Evolutionary conservation across 2,113 vertebrate genomes (phyloP), one percentile per base, ranked within the genome.

Genomic region (Lepus europaeus): DNA sequence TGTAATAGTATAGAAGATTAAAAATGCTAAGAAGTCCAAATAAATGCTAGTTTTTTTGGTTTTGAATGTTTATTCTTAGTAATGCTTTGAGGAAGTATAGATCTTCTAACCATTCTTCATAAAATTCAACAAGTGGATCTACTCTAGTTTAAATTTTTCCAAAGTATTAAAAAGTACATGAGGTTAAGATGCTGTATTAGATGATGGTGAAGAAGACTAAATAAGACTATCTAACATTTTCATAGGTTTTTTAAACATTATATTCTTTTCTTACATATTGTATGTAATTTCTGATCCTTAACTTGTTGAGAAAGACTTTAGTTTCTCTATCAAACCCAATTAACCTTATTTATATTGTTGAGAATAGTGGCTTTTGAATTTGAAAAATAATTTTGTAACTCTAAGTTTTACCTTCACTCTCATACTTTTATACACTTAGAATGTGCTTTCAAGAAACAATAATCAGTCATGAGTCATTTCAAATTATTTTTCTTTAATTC

Each of bases 1-100:
- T 91, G 10, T 93, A 94, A 66, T 89, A 89, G 77, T 95, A 39
- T 29, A 86, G 56, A 91, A 25, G 56, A 96, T 89, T 89, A 87
- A 93, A 94, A 81, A 89, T 90, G 72, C 12, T 77, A 95, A 85
- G 8, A 95, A 93, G 59, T 63, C 36, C 45, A 88, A 88, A 33
- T 70, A 88, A 94, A 87, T 84, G 19, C 45, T 89, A 89, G 61
- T 6, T 8, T 13, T 79, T 95, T 92, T 84, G n/a, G 85, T 82
- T 96, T 87, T 73, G 64, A 91, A 95, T 79, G 20, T 56, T 61
- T 88, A 31, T 10, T 78, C 53, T 80, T 87, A 64, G 20, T 83
- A 91, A 93, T 84, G 77, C 68, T 84, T 72, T 3, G 9, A 87
- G 31, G 2, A 92, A 88, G 39, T 66, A 33, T 74, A 6, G n/a